Base-by-base conservation (phyloP, 2,888 invertebrate genomes). In the Agriopis leucophaearia region DNA sequence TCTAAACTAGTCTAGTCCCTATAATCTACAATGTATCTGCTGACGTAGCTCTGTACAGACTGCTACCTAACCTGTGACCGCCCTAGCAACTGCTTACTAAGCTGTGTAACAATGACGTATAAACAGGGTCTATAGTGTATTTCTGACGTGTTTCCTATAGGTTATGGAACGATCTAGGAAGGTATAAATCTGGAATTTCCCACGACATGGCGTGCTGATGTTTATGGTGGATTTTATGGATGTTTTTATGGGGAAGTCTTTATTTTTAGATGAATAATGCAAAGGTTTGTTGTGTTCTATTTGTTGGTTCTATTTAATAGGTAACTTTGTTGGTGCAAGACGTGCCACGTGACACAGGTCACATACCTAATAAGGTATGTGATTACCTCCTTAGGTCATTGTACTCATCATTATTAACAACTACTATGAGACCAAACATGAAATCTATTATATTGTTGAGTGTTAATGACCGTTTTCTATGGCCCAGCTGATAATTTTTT, bases 261-360 rank as follows among this genome's bases (percentile, higher is more conserved):
- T 61, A 52, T 61, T 61, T 61, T 61, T 52, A 40, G 52, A 61
- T 60, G 44, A 42, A 42, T 55, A 42, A 55, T 55, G 55, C 42
- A 44, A 8, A 9, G 10, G 52, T 54, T 42, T 55, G 55, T 27
- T 42, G n/a, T 55, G 55, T 9, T 42, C 42, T 27, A 55, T 42
- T n/a, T n/a, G n/a, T n/a, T n/a, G n/a, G n/a, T n/a, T n/a, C n/a
- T n/a, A 55, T 42, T 36, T 36, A 0, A n/a, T 36, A 36, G 4
- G 1, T 50, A 12, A 47, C 47, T 27, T 38, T 52, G 16, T 51
- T 36, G 13, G n/a, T 36, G 51, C 36, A 51, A 35, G 13, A n/a
- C 35, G 50, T 4, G 13, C 27, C 13, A 35, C 13, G 6, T 35
- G 13, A 35, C 13, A 7, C 16, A 12, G 4, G 15, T 8, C 1